A percentile compares a stretch with the other conserved stretches of the same genome.
These are phyloP conservation scores for Carapus acus DNA, from an alignment of 2,797 vertebrate species.

Conservation along the genomic window DNA sequence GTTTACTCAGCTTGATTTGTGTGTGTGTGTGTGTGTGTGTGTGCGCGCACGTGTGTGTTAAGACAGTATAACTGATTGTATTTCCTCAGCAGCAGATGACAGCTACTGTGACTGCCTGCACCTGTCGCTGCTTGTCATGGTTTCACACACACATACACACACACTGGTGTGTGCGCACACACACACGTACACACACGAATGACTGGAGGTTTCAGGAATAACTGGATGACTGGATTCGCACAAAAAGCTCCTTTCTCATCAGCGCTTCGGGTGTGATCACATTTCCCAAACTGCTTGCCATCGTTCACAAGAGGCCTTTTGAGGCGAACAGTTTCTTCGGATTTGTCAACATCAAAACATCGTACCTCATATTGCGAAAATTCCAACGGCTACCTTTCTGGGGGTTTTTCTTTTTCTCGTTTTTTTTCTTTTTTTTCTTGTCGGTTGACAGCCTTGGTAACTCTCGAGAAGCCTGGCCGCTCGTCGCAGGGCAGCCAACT, in stretches of 20 bases:
- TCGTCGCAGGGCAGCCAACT: not conserved
- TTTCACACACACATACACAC: constrained; percentile 9
- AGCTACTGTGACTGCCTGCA: constrained; percentile 53
- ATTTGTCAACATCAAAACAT: not conserved
- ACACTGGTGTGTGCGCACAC: constrained; percentile 7
- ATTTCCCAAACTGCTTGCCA: constrained; percentile 21
- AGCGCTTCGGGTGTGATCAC: constrained; percentile 28
- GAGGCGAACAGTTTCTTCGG: not conserved
- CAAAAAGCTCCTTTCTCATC: constrained; percentile 30
- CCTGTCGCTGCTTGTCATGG: constrained; percentile 50
- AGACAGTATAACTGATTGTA: constrained; percentile 40
- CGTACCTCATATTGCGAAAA: no score
- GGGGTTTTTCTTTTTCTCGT: not conserved
- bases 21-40: constrained; percentile 5
- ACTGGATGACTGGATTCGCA: constrained; percentile 36
- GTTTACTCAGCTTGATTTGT: constrained; percentile 7
- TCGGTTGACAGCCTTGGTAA: not conserved
- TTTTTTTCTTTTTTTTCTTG: no score
- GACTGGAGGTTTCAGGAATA: constrained; percentile 22
- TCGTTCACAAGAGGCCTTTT: constrained; percentile 27
- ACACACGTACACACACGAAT: constrained; percentile 14
- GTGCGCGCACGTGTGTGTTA: constrained; percentile 12
- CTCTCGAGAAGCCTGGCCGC: no score
- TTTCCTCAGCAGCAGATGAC: constrained; percentile 57
- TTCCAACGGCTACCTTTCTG: not conserved